Evolutionary conservation across 2,888 invertebrate genomes (phyloP).

Genomic region (Apantesis nais): DNA sequence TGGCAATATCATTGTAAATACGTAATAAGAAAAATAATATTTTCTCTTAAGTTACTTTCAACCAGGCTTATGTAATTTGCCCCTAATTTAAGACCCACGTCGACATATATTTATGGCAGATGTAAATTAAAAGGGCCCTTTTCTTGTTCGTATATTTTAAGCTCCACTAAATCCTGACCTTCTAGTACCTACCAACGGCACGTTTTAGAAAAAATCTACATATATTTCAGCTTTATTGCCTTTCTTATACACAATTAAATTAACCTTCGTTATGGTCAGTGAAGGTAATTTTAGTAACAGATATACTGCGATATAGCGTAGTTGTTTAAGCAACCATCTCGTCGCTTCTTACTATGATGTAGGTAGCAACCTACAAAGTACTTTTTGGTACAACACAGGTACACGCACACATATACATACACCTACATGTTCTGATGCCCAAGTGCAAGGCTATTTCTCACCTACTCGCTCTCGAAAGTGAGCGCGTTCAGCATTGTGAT

Average conservation of each 20-base stretch:
- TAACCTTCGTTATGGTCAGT: neutral
- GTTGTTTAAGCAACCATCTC: no score
- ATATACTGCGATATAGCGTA: neutral
- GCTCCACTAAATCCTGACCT: slow-evolving; percentile 12
- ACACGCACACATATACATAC: no score
- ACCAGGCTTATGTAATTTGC: slow-evolving; percentile 28
- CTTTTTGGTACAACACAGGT: no score
- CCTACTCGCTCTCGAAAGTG: no score
- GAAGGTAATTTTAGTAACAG: neutral
- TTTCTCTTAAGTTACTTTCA: slow-evolving; percentile 34
- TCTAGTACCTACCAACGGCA: neutral
- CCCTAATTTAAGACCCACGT: slow-evolving; percentile 28
- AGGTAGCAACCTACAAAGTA: no score
- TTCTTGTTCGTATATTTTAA: slow-evolving; percentile 21
- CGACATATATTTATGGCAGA: slow-evolving; percentile 40
- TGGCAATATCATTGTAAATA: neutral
- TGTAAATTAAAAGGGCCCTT: slow-evolving; percentile 36
- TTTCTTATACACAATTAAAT: neutral
- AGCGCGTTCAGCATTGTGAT: no score
- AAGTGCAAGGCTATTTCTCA: no score
- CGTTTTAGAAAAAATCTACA: slow-evolving; percentile 11
- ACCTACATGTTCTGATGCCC: no score
- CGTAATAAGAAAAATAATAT: slow-evolving; percentile 12
- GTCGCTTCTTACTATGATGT: no score
- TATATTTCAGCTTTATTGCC: slow-evolving; percentile 4